Percentiles rank a stretch among this genome's conserved stretches.
Conservation (phyloP, 2,888 invertebrate genomes). For the Conops quadrifasciatus region DNA sequence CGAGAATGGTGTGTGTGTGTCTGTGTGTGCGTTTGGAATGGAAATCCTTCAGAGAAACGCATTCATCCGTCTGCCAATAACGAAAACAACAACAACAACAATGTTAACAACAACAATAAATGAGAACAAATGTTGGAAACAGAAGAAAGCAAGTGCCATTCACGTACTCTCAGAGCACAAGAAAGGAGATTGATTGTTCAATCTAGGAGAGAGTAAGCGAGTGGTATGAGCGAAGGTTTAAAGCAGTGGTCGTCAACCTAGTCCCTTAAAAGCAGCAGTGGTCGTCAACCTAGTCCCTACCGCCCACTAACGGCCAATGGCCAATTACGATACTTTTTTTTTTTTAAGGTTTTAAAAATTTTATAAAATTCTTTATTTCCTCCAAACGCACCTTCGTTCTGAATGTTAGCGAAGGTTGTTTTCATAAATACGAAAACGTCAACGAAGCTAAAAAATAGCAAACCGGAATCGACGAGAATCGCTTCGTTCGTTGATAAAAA, state of each 20-base stretch:
- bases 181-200: constrained; percentile 33
- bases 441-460: too few species aligned
- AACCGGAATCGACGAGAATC: too few species aligned
- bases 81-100: constrained; percentile 9
- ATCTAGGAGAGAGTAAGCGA: neutral
- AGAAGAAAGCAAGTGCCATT: constrained; percentile 14
- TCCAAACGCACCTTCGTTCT: too few species aligned
- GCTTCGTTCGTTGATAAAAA: too few species aligned
- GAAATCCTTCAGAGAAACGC: constrained; percentile 16
- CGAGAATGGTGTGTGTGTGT: constrained; percentile 15
- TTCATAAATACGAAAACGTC: too few species aligned
- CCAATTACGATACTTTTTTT: too few species aligned
- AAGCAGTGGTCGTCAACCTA: neutral
- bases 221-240: neutral
- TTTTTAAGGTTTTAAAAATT: too few species aligned
- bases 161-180: constrained; percentile 53
- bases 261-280: too few species aligned
- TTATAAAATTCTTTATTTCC: too few species aligned
- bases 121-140: neutral
- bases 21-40: neutral
- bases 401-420: too few species aligned
- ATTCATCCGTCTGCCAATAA: constrained; percentile 9
- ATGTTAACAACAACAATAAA: constrained; percentile 8
- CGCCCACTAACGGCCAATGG: too few species aligned
- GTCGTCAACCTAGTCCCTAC: too few species aligned